Conservation (phyloP, 2,797 vertebrate species). For the Crenuchus spilurus region DNA sequence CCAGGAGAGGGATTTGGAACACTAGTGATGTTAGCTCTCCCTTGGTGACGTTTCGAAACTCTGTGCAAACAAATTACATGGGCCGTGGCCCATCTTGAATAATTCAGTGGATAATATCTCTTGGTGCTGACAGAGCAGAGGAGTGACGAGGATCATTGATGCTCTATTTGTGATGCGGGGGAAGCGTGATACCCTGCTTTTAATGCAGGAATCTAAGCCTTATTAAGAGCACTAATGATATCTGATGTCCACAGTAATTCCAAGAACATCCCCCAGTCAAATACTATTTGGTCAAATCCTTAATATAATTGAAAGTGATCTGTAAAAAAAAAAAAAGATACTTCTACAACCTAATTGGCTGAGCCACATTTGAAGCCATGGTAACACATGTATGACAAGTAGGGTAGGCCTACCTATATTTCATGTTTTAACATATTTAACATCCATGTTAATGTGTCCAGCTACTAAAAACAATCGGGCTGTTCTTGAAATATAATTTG, state of each 20-base stretch:
- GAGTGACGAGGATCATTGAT: conserved; percentile 33
- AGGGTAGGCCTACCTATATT: no score
- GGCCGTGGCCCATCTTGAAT: conserved; percentile 42
- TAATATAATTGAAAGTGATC: background rate
- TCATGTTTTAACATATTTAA: no score
- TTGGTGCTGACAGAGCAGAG: conserved; percentile 37
- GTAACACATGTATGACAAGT: no score
- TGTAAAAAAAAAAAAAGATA: no score
- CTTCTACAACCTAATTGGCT: no score
- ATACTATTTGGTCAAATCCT: background rate
- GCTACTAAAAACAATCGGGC: background rate
- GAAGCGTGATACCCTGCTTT: background rate
- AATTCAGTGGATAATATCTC: conserved; percentile 51
- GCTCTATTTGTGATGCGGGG: conserved; percentile 17
- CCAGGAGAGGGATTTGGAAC: conserved; percentile 7
- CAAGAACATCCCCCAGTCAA: background rate
- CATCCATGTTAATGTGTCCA: no score
- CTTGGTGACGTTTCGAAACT: conserved; percentile 31
- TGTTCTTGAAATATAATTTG: no score
- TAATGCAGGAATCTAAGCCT: background rate
- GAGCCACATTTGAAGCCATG: no score
- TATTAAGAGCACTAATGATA: background rate
- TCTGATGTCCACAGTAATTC: background rate
- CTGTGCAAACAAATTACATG: conserved; percentile 52
- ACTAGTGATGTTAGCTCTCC: conserved; percentile 6